Base-by-base conservation (phyloP, 2,888 invertebrate species). In the Mimachlamys varia region DNA sequence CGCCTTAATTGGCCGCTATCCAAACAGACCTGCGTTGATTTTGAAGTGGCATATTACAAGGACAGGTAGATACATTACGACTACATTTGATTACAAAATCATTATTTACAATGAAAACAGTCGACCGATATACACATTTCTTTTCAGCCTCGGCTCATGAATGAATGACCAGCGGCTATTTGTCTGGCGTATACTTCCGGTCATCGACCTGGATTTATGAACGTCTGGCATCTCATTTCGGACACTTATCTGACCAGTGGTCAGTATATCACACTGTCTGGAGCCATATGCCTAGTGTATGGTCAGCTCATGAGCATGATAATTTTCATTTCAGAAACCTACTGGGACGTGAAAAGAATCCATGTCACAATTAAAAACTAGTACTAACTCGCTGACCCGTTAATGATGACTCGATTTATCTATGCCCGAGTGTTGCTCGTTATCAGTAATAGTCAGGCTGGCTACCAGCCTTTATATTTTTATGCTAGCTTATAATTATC, bases 151-250 rank as follows among this genome's bases (percentile, higher is more conserved):
- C 62, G 27, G 3, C 62, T 76, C 62, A 76, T 76, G 62, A 76
- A 76, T 76, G 76, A 76, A 76, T 76, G 76, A 27, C 76, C 76
- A 33, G 76, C 15, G 33, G 76, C 76, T 76, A 76, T 76, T 76
- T 76, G 76, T 76, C 76, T 76, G 76, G 76, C 76, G 33, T 76
- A 76, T 76, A 76, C 76, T 76, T 76, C 76, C 76, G 76, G 76
- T 76, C 76, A 76, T 76, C 76, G 76, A 76, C 76, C 76, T 76
- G 76, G 76, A 76, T 76, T 76, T 76, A 76, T 17, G 76, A 33
- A 76, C 76, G 27, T 76, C 76, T 76, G 76, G 33, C 15, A 76
- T 33, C 76, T 76, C 33, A 76, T 76, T 27, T 33, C 27, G 33
- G 33, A 27, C 33, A 76, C 76, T 33, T 13, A 33, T 10, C 76